These are phyloP conservation scores for Siphlonurus alternatus DNA, from an alignment of 2,888 invertebrate species.

Conservation along the genomic window DNA sequence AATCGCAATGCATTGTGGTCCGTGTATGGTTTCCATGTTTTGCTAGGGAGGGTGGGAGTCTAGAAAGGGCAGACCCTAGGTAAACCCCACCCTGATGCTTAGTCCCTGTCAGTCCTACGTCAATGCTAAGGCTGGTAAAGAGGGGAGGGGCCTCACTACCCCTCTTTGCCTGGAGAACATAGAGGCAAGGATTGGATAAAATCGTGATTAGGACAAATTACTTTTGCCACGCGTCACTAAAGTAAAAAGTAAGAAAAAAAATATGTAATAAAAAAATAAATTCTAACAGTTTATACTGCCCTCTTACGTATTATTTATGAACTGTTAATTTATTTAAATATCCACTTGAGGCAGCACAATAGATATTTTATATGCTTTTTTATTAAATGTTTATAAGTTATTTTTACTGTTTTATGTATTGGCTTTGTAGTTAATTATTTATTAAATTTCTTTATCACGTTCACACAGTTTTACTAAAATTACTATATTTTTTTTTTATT, in stretches of 20 bases:
- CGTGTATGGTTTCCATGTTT: neutral
- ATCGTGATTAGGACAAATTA: constrained; percentile 1
- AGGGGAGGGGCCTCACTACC: neutral
- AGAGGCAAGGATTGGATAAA: neutral
- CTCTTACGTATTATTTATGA: neutral
- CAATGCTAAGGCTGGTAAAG: neutral
- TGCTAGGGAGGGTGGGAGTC: neutral
- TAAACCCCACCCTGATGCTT: neutral
- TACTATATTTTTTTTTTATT: neutral
- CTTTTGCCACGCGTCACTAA: neutral
- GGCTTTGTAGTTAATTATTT: neutral
- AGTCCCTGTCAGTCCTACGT: neutral
- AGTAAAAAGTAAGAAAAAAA: neutral
- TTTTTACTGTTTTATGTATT: neutral
- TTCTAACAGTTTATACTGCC: neutral
- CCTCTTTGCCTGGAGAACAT: neutral
- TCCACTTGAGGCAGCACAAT: neutral
- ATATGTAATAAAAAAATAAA: neutral
- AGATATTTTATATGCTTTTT: neutral
- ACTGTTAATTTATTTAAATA: neutral
- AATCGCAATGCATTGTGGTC: neutral
- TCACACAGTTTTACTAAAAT: neutral
- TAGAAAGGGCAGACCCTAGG: neutral
- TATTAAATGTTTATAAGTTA: neutral
- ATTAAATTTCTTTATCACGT: neutral